phyloP scores from a whole-genome alignment of 2,797 vertebrate species.

The Potorous gilbertii region DNA sequence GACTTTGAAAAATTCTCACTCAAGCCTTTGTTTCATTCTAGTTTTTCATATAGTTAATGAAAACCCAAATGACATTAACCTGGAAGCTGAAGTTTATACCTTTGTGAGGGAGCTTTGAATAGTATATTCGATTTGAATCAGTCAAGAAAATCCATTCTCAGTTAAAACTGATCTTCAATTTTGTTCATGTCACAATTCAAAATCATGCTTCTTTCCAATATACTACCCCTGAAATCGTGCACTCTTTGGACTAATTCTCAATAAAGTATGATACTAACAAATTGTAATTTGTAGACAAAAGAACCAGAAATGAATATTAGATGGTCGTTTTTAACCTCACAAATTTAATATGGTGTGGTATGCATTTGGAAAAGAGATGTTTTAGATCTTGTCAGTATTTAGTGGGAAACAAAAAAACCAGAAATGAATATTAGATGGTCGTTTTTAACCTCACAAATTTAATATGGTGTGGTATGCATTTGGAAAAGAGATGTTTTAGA shows the following conservation, averaged over 20 bases:
- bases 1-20: conserved; percentile 11
- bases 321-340: conserved; percentile 20
- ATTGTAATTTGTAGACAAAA: not conserved
- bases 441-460: conserved; percentile 31
- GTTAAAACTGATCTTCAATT: not conserved
- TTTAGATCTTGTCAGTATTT: not conserved
- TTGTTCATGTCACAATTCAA: conserved; percentile 17
- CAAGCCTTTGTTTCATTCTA: not conserved
- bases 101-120: not conserved
- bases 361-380: conserved; percentile 4
- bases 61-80: not conserved
- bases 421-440: not conserved
- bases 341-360: conserved; percentile 11
- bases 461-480: not conserved
- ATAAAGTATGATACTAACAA: conserved; percentile 17
- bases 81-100: not conserved
- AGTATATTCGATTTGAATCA: not conserved
- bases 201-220: not conserved
- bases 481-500: conserved; percentile 14
- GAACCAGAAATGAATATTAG: not conserved
- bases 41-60: not conserved
- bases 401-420: not conserved
- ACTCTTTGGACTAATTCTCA: not conserved
- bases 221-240: conserved; percentile 24
- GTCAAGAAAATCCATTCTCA: not conserved